Conservation (phyloP, 2,113 vertebrate genomes). For the Esox niger region DNA sequence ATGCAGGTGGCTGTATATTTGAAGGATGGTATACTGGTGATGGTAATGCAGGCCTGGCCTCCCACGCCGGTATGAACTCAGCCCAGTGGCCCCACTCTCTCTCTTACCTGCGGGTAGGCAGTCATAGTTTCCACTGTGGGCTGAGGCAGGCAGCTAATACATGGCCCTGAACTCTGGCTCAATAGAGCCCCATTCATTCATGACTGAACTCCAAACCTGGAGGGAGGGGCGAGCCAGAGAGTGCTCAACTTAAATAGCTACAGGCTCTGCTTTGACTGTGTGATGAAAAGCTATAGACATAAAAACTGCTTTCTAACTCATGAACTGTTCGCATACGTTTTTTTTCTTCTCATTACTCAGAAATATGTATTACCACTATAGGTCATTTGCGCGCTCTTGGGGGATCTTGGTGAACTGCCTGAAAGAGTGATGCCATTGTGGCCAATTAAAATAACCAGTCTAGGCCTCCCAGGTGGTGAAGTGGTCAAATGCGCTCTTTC, state of each 20-base stretch:
- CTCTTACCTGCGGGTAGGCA: constrained; percentile 53
- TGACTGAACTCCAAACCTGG: constrained; percentile 18
- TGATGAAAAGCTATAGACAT: constrained; percentile 46
- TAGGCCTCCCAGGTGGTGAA: too few relatives aligned
- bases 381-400: constrained; percentile 35
- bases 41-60: constrained; percentile 20
- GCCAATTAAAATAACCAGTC: constrained; percentile 14
- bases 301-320: constrained; percentile 23
- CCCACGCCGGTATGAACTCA: constrained; percentile 10
- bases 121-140: constrained; percentile 69
- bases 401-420: constrained; percentile 22
- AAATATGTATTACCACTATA: constrained; percentile 12
- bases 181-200: constrained; percentile 73
- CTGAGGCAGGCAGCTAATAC: constrained; percentile 48
- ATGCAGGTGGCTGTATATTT: constrained; percentile 29
- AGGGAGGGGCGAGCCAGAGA: constrained; percentile 44
- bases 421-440: constrained; percentile 46
- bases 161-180: constrained; percentile 33
- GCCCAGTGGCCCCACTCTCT: constrained; percentile 25
- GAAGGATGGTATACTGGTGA: neutral
- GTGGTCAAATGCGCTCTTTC: constrained; percentile 35
- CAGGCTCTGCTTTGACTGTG: constrained; percentile 31
- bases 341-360: constrained; percentile 41
- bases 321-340: constrained; percentile 29
- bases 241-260: constrained; percentile 24